phyloP scores from a whole-genome alignment of 2,888 invertebrate genomes.

The Drosophila mimetica region DNA sequence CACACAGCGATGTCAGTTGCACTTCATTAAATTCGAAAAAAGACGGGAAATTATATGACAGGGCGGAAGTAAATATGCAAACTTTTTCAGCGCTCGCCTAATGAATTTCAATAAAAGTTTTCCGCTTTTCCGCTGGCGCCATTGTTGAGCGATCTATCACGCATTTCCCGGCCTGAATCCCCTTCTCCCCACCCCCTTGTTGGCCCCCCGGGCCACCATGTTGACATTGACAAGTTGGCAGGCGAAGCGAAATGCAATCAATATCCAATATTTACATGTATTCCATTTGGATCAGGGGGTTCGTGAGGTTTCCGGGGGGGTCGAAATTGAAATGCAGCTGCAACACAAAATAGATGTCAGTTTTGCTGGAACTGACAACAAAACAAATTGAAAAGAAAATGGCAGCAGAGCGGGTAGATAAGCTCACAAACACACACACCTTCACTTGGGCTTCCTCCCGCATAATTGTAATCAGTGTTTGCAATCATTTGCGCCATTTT shows the following conservation, averaged over 20 bases:
- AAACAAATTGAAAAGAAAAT: constrained; percentile 50
- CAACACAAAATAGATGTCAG: constrained; percentile 53
- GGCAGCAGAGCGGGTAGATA: constrained; percentile 11
- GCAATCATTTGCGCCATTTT: constrained; percentile 32
- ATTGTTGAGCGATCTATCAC: constrained; percentile 40
- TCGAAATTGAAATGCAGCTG: constrained; percentile 47
- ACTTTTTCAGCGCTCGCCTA: constrained; percentile 41
- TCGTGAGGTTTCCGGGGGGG: too few relatives aligned
- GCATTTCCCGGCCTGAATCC: constrained; percentile 29
- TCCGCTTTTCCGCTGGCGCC: constrained; percentile 36
- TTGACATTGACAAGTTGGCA: constrained; percentile 65
- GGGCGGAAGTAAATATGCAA: constrained; percentile 38
- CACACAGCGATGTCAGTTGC: constrained; percentile 48
- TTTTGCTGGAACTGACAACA: constrained; percentile 50
- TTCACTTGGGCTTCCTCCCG: constrained; percentile 1
- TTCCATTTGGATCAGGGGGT: constrained; percentile 8
- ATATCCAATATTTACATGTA: constrained; percentile 55
- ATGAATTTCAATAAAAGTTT: constrained; percentile 53
- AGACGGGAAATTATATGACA: constrained; percentile 24
- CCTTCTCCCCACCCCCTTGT: neutral
- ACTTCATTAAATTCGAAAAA: constrained; percentile 42
- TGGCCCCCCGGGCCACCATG: constrained; percentile 20
- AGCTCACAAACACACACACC: neutral
- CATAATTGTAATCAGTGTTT: constrained; percentile 39
- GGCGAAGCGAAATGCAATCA: constrained; percentile 66